A percentile compares a stretch with the other conserved stretches of the same genome.
Evolutionary conservation across 2,113 vertebrate genomes (phyloP).

Genomic region (Polypterus bichir): DNA sequence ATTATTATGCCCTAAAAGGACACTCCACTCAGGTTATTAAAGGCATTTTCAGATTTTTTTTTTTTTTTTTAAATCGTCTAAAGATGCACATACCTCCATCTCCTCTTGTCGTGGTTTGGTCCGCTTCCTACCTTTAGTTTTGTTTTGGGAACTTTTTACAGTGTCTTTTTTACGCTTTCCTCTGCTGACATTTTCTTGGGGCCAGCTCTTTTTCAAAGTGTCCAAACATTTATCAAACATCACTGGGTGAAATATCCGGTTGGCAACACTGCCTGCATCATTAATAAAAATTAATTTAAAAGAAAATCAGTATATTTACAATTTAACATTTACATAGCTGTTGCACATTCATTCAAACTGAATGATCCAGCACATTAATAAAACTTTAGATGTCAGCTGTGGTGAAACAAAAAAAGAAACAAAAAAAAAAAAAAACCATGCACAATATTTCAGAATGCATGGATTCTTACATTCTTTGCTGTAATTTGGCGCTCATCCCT

Average conservation of each 20-base stretch:
- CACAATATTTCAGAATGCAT: too few relatives aligned
- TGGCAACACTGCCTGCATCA: conserved; percentile 66
- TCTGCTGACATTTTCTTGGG: conserved; percentile 38
- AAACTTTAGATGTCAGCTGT: too few relatives aligned
- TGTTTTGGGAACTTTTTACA: conserved; percentile 37
- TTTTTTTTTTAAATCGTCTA: background rate
- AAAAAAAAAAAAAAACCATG: too few relatives aligned
- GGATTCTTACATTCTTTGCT: too few relatives aligned
- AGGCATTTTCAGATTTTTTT: background rate
- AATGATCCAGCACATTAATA: too few relatives aligned
- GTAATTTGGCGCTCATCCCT: too few relatives aligned
- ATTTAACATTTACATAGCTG: too few relatives aligned
- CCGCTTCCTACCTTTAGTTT: conserved; percentile 47
- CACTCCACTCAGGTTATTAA: background rate
- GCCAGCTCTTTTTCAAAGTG: conserved; percentile 67
- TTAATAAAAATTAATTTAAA: background rate
- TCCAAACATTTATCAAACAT: conserved; percentile 73
- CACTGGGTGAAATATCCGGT: conserved; percentile 74
- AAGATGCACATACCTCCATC: conserved; percentile 41
- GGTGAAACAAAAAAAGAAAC: too few relatives aligned
- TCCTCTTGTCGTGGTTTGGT: conserved; percentile 38
- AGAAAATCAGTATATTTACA: too few relatives aligned
- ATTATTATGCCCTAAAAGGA: background rate
- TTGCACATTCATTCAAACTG: too few relatives aligned
- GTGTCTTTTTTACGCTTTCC: conserved; percentile 73